Evolutionary conservation across 2,888 invertebrate genomes (phyloP).

Genomic region (Horisme vitalbata): DNA sequence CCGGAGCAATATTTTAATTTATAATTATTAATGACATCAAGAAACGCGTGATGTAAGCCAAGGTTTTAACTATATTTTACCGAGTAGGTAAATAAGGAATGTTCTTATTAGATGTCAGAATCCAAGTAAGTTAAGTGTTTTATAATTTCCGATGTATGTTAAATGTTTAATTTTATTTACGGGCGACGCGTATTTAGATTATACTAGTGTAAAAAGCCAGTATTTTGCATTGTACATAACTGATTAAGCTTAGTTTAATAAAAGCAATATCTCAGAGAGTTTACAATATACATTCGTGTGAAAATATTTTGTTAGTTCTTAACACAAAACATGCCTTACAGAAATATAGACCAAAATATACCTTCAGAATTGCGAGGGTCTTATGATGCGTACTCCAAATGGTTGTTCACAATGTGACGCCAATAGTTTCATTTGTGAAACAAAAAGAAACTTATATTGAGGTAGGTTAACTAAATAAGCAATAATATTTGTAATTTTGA

Average conservation of each 20-base stretch:
- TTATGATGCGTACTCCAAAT: too few species aligned
- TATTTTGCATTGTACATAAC: constrained; percentile 34
- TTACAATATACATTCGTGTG: background rate
- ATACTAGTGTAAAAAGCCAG: constrained; percentile 39
- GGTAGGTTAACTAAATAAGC: constrained; percentile 13
- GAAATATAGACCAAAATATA: background rate
- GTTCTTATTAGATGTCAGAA: background rate
- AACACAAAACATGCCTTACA: too few species aligned
- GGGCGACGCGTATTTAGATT: constrained; percentile 7
- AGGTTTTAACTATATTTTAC: too few species aligned
- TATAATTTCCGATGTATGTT: too few species aligned
- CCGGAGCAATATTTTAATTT: background rate
- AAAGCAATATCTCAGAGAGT: constrained; percentile 4
- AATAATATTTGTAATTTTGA: constrained; percentile 25
- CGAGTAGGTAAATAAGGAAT: background rate
- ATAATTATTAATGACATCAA: too few species aligned
- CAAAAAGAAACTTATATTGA: constrained; percentile 1
- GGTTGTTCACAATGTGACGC: background rate
- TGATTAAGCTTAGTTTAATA: constrained; percentile 3
- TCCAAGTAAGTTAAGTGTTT: background rate
- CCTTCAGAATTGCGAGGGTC: too few species aligned
- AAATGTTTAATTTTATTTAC: background rate
- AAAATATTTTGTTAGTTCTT: background rate
- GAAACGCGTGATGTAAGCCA: too few species aligned
- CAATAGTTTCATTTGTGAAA: constrained; percentile 2